These are phyloP conservation scores for Drepana arcuata DNA, from an alignment of 1,140 invertebrate species.

Conservation along the genomic window DNA sequence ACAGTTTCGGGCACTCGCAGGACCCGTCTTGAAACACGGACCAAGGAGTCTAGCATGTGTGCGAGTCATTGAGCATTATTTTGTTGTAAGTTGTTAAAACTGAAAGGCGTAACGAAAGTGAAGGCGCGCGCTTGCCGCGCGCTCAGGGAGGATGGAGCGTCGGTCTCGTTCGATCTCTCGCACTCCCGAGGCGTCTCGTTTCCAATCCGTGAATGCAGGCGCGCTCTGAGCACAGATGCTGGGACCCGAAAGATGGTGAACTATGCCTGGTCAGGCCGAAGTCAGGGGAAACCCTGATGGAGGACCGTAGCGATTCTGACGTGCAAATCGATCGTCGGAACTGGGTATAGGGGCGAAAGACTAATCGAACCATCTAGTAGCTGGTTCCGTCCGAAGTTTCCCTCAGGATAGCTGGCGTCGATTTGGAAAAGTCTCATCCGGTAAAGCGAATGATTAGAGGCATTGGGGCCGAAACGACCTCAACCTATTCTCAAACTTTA, in stretches of 20 bases:
- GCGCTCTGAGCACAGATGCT: constrained; percentile 82
- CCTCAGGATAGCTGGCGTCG: constrained; percentile 86
- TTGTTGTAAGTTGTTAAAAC: too few species aligned
- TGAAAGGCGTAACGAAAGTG: constrained; percentile 80
- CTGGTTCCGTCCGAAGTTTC: constrained; percentile 93
- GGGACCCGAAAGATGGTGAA: constrained; percentile 93
- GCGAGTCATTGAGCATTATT: constrained; percentile 82
- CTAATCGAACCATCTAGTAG: constrained; percentile 94
- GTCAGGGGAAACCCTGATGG: constrained; percentile 91
- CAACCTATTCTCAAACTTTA: constrained; percentile 93
- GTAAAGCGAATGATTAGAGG: constrained; percentile 93
- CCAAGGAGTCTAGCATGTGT: constrained; percentile 90
- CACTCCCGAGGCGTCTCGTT: constrained; percentile 70
- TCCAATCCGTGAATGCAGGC: constrained; percentile 64
- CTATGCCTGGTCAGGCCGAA: constrained; percentile 91
- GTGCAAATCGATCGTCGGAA: constrained; percentile 93
- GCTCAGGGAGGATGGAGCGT: constrained; percentile 62
- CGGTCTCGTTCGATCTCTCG: constrained; percentile 53
- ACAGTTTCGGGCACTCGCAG: constrained; percentile 76
- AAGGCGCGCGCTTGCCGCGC: constrained; percentile 50
- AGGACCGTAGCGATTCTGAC: constrained; percentile 90
- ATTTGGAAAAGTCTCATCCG: constrained; percentile 75
- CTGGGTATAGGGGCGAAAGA: constrained; percentile 94
- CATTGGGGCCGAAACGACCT: constrained; percentile 83
- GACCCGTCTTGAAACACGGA: constrained; percentile 96